These are phyloP conservation scores for Jacana jacana DNA, from an alignment of 2,113 vertebrate genomes.

Conservation along the genomic window DNA sequence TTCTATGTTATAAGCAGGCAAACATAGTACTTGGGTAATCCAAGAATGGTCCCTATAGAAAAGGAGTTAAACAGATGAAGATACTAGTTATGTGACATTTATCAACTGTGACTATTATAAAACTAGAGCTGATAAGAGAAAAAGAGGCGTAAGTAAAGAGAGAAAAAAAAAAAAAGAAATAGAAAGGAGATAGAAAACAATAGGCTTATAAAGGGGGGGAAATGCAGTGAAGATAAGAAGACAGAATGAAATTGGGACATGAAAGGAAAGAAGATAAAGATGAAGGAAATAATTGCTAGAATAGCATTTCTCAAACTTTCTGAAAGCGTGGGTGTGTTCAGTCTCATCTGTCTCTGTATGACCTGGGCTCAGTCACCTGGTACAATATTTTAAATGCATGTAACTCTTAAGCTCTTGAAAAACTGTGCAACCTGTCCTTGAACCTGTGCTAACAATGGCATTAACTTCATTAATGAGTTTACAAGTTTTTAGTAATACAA, in stretches of 20 bases:
- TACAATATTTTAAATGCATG: neutral
- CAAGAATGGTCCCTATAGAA: neutral
- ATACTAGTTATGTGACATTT: neutral
- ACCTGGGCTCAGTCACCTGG: neutral
- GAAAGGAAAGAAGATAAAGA: conserved; percentile 10
- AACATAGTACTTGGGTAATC: neutral
- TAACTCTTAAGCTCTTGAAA: neutral
- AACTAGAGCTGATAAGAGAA: neutral
- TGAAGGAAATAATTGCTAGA: neutral
- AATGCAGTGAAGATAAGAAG: conserved; percentile 17
- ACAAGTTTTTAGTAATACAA: neutral
- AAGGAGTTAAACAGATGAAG: neutral
- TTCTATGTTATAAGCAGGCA: neutral
- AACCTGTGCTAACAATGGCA: neutral
- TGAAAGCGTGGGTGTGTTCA: neutral
- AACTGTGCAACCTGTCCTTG: neutral
- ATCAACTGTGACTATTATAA: neutral
- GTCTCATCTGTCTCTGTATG: neutral
- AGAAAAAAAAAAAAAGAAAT: neutral
- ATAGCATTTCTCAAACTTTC: neutral
- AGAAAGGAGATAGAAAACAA: neutral
- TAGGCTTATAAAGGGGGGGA: neutral
- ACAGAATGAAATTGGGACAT: neutral
- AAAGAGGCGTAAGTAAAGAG: neutral
- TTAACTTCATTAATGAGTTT: neutral